A percentile compares a stretch with the other conserved stretches of the same genome.
Evolutionary conservation across 2,113 vertebrate species (phyloP).

Genomic region (Sarotherodon lohbergeri): DNA sequence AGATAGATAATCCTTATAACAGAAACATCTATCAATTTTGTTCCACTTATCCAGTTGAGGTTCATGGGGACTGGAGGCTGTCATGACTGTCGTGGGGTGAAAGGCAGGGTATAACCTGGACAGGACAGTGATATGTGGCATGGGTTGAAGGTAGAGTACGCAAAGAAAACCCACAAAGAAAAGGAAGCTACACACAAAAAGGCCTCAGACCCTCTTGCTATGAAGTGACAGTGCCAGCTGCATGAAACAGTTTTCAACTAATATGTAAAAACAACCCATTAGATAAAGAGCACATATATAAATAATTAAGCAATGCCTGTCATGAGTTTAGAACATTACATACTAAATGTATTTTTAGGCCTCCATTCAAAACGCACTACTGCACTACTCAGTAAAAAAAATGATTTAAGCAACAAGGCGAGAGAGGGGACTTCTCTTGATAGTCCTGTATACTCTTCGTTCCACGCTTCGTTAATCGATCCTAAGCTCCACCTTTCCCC

Average conservation of each 20-base stretch:
- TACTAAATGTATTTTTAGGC: background rate
- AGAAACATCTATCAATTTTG: background rate
- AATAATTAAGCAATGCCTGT: background rate
- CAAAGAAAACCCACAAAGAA: background rate
- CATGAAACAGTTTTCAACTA: background rate
- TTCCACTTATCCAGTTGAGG: background rate
- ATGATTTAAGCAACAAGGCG: background rate
- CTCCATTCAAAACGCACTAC: background rate
- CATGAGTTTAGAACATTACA: background rate
- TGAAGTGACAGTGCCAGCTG: background rate
- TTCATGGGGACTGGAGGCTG: background rate
- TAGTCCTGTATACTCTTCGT: background rate
- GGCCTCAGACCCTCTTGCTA: background rate
- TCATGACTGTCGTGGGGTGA: background rate
- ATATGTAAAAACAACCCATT: background rate
- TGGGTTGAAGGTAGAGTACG: background rate
- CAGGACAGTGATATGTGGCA: background rate
- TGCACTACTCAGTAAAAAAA: background rate
- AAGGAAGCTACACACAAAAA: background rate
- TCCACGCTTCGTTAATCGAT: slow-evolving; percentile 15
- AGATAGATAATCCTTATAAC: background rate
- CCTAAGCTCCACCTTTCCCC: slow-evolving; percentile 46
- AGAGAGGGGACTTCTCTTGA: background rate
- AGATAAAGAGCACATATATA: background rate
- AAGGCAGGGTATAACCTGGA: background rate